Conservation (phyloP, 2,797 vertebrate species). For the Gymnoscopelus braueri region DNA sequence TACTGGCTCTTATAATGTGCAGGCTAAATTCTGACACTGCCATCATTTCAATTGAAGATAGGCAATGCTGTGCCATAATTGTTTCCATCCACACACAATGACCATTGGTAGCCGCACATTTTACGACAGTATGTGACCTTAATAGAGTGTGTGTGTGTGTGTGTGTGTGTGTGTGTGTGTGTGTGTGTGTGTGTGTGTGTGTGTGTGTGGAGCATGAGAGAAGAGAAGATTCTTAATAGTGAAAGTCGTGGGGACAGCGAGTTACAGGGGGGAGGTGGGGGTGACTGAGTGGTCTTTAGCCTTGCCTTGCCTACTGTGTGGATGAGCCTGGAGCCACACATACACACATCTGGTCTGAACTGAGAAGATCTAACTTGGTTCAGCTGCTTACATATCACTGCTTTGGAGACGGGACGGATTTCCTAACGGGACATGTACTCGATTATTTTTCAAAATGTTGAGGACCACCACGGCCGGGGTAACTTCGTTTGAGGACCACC, state of each 20-base stretch:
- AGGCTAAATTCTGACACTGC: conserved; percentile 2
- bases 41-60: conserved; percentile 31
- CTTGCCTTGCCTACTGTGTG: conserved; percentile 1
- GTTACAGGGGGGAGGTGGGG: conserved; percentile 32
- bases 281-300: conserved; percentile 15
- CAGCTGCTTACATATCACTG: neutral
- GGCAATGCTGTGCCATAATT: conserved; percentile 40
- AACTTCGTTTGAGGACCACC: conserved; percentile 24
- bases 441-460: conserved; percentile 28
- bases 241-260: neutral
- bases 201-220: neutral
- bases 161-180: too few relatives aligned
- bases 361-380: conserved; percentile 44
- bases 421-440: conserved; percentile 19
- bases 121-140: conserved; percentile 36
- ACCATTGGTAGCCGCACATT: conserved; percentile 15
- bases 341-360: conserved; percentile 72
- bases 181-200: neutral
- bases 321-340: conserved; percentile 48
- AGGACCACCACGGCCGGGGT: neutral
- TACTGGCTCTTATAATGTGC: neutral
- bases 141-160: too few relatives aligned
- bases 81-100: conserved; percentile 19
- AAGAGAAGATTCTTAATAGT: neutral
- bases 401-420: neutral